These are phyloP conservation scores for Drosophila azteca DNA, from an alignment of 1,140 invertebrate species.

Conservation along the genomic window DNA sequence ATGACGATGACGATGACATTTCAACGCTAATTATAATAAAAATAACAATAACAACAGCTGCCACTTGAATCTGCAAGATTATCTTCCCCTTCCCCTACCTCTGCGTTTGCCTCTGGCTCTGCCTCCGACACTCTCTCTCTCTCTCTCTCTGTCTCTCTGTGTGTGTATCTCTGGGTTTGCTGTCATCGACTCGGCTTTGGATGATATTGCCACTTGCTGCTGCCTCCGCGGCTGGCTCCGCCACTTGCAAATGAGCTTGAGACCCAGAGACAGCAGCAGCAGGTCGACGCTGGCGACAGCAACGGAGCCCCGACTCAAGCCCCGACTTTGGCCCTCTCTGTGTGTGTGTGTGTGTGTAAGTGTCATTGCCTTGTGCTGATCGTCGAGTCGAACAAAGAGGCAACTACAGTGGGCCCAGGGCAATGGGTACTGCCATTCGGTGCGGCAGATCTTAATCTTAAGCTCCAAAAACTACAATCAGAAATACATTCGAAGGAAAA, in stretches of 20 bases:
- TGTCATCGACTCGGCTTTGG: conserved; percentile 38
- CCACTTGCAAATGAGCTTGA: conserved; percentile 27
- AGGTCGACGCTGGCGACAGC: not conserved
- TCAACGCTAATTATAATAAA: conserved; percentile 79
- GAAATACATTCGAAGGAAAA: no score
- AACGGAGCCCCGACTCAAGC: not conserved
- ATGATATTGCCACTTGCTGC: conserved; percentile 76
- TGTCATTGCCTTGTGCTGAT: conserved; percentile 35
- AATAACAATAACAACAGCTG: conserved; percentile 76
- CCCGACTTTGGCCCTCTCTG: not conserved
- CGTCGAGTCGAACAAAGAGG: conserved; percentile 9
- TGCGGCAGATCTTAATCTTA: no score
- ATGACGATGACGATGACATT: conserved; percentile 62
- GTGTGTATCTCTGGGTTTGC: conserved; percentile 13
- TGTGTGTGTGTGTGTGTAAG: not conserved
- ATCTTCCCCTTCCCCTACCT: conserved; percentile 21
- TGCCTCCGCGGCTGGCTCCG: not conserved
- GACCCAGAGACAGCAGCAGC: conserved; percentile 1
- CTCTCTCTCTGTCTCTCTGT: not conserved
- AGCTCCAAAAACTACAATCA: no score
- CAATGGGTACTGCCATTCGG: no score
- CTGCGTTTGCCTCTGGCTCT: not conserved
- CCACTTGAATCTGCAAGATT: conserved; percentile 70
- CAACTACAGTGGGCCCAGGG: conserved; percentile 18
- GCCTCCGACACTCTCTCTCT: conserved; percentile 1